Evolutionary conservation across 2,797 vertebrate species (phyloP), one percentile per base, ranked within the genome.

Genomic region (Serranus cabrilla): DNA sequence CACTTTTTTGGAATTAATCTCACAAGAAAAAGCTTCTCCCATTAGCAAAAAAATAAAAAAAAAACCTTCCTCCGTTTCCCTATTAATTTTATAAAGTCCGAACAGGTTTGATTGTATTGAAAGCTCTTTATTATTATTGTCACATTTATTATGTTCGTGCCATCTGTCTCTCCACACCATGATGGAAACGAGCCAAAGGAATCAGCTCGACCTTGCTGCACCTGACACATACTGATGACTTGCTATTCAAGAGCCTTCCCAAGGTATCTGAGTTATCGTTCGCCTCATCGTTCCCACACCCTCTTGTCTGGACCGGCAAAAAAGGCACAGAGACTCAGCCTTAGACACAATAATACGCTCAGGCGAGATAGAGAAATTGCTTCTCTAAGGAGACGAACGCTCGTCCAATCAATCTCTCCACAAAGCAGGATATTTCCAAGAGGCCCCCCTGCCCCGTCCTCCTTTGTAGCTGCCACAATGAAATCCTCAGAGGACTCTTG

Each of bases 371-470:
- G 72, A 84, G 73, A 76, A 87, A 87, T 81, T 66, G 71, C 63
- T 57, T 73, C 62, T 73, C 42, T 62, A 54, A 66, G 52, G 64
- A 80, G 71, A 57, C 14, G 4, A 72, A 73, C 1, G 12, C 68
- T 77, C 18, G 5, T 79, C 73, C 81, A 81, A 79, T 90, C 80
- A 75, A 73, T 89, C 80, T 80, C 5, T 23, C 1, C 7, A 86
- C 74, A 84, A 91, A 91, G 75, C 63, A 37, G 37, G 59, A 74
- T 82, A 74, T 84, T 82, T 83, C 52, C 78, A 40, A 71, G 60
- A 86, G 73, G 51, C 34, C 50, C 59, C 78, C 54, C 56, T 78
- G 68, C 27, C 56, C 76, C 16, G 51, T 76, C 27, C 56, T 52
- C 49, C 60, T 82, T 87, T 90, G 71, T 87, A 72, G 66, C 21